phyloP scores from a whole-genome alignment of 2,888 invertebrate species.

The Cheilosia vernalis region DNA sequence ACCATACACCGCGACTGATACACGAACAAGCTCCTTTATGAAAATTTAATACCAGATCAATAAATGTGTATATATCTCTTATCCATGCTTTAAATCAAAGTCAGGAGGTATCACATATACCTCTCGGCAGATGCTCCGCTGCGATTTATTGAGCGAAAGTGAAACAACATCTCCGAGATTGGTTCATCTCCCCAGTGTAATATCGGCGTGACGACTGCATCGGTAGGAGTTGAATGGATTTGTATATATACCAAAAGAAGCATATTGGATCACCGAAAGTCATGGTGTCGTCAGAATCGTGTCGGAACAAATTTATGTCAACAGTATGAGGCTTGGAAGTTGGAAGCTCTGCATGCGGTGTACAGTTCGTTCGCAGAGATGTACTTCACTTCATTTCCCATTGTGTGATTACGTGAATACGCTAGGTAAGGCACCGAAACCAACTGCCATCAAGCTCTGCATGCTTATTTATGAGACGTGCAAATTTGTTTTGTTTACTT shows the following conservation, averaged over 20 bases:
- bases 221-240: background rate
- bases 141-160: conserved; percentile 52
- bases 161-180: conserved; percentile 26
- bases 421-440: conserved; percentile 1
- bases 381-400: conserved; percentile 15
- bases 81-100: conserved; percentile 55
- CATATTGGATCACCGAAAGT: conserved; percentile 40
- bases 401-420: conserved; percentile 36
- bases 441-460: conserved; percentile 4
- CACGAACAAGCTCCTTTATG: conserved; percentile 1
- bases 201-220: conserved; percentile 6
- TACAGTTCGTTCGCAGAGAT: conserved; percentile 17
- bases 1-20: background rate
- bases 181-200: conserved; percentile 23
- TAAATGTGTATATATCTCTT: conserved; percentile 32
- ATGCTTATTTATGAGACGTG: conserved; percentile 51
- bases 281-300: conserved; percentile 66
- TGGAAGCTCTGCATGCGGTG: background rate
- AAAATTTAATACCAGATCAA: conserved; percentile 61
- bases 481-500: conserved; percentile 56
- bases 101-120: conserved; percentile 18
- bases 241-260: background rate
- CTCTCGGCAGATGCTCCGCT: background rate
- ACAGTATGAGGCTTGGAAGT: conserved; percentile 3
- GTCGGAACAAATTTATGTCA: conserved; percentile 68